These are phyloP conservation scores for Scaeva pyrastri DNA, from an alignment of 2,888 invertebrate genomes.

Conservation along the genomic window DNA sequence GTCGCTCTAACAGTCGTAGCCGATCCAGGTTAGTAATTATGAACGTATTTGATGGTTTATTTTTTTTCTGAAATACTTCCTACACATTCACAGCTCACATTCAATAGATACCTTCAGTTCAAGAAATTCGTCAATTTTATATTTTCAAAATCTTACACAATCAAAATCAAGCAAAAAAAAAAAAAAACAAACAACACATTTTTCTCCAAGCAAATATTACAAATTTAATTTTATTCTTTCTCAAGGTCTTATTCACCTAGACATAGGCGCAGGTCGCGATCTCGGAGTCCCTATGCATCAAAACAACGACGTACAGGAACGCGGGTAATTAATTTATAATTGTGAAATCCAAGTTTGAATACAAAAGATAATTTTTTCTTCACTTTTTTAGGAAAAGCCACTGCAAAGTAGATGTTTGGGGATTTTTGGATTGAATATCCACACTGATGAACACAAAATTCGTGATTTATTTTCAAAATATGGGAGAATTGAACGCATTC, in stretches of 20 bases:
- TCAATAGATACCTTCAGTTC: slow-evolving; percentile 45
- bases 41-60: slow-evolving; percentile 20
- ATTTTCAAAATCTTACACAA: slow-evolving; percentile 47
- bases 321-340: slow-evolving; percentile 84
- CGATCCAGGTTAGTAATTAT: slow-evolving; percentile 58
- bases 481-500: slow-evolving; percentile 95
- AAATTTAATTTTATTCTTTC: slow-evolving; percentile 77
- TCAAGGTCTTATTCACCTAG: slow-evolving; percentile 86
- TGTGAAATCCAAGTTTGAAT: not conserved
- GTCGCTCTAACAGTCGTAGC: slow-evolving; percentile 43
- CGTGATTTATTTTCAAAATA: slow-evolving; percentile 96
- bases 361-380: not conserved
- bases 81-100: slow-evolving; percentile 66
- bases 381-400: slow-evolving; percentile 85
- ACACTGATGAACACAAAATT: slow-evolving; percentile 96
- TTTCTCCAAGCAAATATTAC: slow-evolving; percentile 38
- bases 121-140: slow-evolving; percentile 60
- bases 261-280: slow-evolving; percentile 87
- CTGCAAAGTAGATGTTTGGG: slow-evolving; percentile 95
- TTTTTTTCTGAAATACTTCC: slow-evolving; percentile 45
- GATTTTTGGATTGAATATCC: slow-evolving; percentile 96
- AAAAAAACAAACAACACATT: slow-evolving; percentile 12
- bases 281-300: slow-evolving; percentile 91
- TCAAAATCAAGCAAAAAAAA: slow-evolving; percentile 47
- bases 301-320: slow-evolving; percentile 91